A percentile compares a stretch with the other conserved stretches of the same genome.
These are phyloP conservation scores for Craseonycteris thonglongyai DNA, from an alignment of 2,113 vertebrate species.

Conservation along the genomic window DNA sequence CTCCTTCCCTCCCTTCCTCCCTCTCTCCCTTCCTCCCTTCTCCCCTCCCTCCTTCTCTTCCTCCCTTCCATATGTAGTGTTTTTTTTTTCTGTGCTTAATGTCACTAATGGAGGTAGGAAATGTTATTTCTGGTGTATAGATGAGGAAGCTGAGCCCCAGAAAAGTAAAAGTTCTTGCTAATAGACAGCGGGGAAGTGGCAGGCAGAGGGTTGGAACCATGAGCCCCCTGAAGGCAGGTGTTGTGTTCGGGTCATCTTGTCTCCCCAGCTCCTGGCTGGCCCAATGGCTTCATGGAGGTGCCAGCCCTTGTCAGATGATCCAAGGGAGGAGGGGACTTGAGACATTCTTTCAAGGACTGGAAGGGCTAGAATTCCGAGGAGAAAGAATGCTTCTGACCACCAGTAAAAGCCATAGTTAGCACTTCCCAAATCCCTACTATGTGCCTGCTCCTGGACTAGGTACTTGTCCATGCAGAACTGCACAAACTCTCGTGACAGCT, in stretches of 20 bases:
- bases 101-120: not conserved
- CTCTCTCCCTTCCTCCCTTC: not conserved
- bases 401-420: not conserved
- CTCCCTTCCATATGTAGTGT: no score
- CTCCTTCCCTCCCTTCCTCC: no score
- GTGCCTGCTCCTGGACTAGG: not conserved
- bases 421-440: fast-evolving
- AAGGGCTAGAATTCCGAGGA: not conserved
- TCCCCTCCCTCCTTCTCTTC: not conserved
- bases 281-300: not conserved
- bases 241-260: not conserved
- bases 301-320: not conserved
- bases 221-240: not conserved
- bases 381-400: not conserved
- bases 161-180: no score
- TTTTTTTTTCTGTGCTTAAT: not conserved
- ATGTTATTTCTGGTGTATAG: not conserved
- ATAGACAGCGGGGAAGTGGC: not conserved
- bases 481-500: not conserved
- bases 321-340: not conserved
- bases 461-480: fast-evolving
- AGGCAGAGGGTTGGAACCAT: not conserved
- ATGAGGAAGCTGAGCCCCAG: not conserved
- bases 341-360: not conserved
- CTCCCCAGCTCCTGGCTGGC: not conserved